Evolutionary conservation across 2,888 invertebrate genomes (phyloP).

Genomic region (Tethea ocularis): DNA sequence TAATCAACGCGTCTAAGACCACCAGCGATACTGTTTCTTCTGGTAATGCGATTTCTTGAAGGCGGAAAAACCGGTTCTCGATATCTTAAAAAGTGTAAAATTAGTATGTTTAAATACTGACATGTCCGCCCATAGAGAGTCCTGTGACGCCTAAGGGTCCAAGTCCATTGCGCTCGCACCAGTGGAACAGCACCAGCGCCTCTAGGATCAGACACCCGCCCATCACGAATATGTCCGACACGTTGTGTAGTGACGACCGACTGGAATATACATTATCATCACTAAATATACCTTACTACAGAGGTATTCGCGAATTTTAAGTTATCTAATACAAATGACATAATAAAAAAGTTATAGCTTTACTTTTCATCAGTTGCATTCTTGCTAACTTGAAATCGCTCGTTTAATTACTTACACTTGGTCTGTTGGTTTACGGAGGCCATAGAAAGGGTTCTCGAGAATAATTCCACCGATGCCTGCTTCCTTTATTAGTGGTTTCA

Average conservation of each 20-base stretch:
- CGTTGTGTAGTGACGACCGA: slow-evolving; percentile 96
- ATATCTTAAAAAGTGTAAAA: too few relatives aligned
- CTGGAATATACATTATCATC: slow-evolving; percentile 63
- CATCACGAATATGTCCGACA: slow-evolving; percentile 99
- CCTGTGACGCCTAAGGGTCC: slow-evolving; percentile 98
- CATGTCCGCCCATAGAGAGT: slow-evolving; percentile 99
- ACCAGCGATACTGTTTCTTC: background rate
- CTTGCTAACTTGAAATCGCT: background rate
- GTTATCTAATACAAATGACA: too few relatives aligned
- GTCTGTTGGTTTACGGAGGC: slow-evolving; percentile 92
- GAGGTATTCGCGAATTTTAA: too few relatives aligned
- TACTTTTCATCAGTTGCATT: too few relatives aligned
- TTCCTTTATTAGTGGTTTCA: slow-evolving; percentile 94
- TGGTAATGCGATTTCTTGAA: too few relatives aligned
- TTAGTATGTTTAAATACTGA: slow-evolving; percentile 76
- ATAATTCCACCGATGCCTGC: slow-evolving; percentile 96
- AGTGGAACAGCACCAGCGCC: slow-evolving; percentile 94
- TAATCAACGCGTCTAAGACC: background rate
- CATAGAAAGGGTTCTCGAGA: slow-evolving; percentile 98
- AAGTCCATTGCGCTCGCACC: slow-evolving; percentile 95
- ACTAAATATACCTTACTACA: too few relatives aligned
- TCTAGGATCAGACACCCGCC: slow-evolving; percentile 98
- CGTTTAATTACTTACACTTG: slow-evolving; percentile 87
- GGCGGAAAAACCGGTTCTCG: too few relatives aligned
- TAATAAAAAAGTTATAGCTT: too few relatives aligned